Conservation (phyloP, 2,888 invertebrate species). For the Cryptocephalus moraei region DNA sequence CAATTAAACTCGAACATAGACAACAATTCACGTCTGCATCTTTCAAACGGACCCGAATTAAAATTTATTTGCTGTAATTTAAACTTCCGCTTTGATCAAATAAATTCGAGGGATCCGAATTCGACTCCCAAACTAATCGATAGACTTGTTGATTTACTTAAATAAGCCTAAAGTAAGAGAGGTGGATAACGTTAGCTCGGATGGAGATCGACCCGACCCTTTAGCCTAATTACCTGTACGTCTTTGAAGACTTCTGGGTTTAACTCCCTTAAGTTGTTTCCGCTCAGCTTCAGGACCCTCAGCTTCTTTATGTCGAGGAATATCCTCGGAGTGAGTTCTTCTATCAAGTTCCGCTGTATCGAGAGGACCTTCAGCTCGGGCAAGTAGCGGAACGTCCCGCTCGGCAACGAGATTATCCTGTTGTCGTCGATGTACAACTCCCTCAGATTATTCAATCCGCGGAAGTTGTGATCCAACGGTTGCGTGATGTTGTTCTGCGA, state of each 20-base stretch:
- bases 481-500: conserved; percentile 68
- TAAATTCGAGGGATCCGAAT: background rate
- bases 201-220: too few relatives aligned
- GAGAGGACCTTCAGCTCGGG: conserved; percentile 52
- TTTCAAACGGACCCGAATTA: background rate
- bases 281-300: conserved; percentile 61
- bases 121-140: background rate
- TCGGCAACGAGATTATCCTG: conserved; percentile 65
- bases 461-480: conserved; percentile 62
- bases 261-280: conserved; percentile 62
- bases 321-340: conserved; percentile 56
- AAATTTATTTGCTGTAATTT: conserved; percentile 4
- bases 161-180: background rate
- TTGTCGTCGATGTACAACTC: conserved; percentile 67
- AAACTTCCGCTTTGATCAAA: conserved; percentile 1
- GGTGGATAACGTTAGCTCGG: background rate
- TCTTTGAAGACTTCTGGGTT: conserved; percentile 72
- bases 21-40: too few relatives aligned
- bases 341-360: conserved; percentile 58
- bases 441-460: conserved; percentile 59
- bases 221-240: conserved; percentile 41
- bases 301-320: conserved; percentile 66
- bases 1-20: too few relatives aligned
- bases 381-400: conserved; percentile 59
- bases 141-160: conserved; percentile 3